Percentiles rank a stretch among this genome's conserved stretches.
These are phyloP conservation scores for Ectemnius continuus DNA, from an alignment of 2,888 invertebrate species.

Conservation along the genomic window DNA sequence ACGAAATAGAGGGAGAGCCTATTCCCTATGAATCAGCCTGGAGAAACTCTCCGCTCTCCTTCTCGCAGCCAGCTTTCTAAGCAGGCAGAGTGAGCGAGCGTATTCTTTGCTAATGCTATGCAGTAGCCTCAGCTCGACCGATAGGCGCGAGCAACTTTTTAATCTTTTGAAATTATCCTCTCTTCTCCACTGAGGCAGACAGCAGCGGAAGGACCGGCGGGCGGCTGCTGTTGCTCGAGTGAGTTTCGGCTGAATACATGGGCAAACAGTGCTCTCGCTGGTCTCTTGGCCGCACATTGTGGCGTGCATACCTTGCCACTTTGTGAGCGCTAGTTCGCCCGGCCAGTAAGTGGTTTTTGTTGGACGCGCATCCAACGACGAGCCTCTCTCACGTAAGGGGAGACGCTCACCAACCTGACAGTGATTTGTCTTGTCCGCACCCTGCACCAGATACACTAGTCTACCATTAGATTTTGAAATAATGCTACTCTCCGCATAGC, in stretches of 20 bases:
- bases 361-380: constrained; percentile 29
- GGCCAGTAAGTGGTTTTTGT: neutral
- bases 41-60: constrained; percentile 40
- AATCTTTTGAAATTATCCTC: constrained; percentile 7
- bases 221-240: no score
- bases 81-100: constrained; percentile 30
- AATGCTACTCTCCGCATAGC: constrained; percentile 23
- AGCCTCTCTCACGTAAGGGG: constrained; percentile 28
- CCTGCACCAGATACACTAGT: constrained; percentile 26
- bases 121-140: neutral
- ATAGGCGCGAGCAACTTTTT: constrained; percentile 7
- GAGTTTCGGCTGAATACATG: neutral
- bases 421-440: constrained; percentile 27
- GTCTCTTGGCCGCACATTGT: neutral
- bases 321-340: neutral
- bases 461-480: constrained; percentile 32
- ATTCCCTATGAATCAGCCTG: constrained; percentile 56
- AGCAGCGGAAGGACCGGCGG: no score
- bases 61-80: constrained; percentile 53
- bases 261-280: neutral
- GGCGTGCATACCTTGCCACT: neutral
- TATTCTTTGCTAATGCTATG: constrained; percentile 45
- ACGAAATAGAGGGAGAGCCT: constrained; percentile 57
- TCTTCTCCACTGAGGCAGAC: constrained; percentile 1
- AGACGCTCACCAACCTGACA: constrained; percentile 33